A percentile compares a stretch with the other conserved stretches of the same genome.
Evolutionary conservation across 2,113 vertebrate species (phyloP).

Genomic region (human): DNA sequence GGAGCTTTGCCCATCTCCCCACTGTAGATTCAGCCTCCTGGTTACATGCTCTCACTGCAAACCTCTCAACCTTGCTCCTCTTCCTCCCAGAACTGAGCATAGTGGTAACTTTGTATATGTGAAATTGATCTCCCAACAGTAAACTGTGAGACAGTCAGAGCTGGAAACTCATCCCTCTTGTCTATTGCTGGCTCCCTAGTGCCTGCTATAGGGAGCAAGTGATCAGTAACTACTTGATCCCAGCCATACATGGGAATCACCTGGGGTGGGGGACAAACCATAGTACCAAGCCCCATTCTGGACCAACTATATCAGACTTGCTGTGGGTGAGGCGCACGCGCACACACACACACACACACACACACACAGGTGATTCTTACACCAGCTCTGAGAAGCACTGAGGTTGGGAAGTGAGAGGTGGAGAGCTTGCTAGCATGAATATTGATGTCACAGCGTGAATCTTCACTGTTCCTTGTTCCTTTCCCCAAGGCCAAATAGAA

Average conservation of each 20-base stretch:
- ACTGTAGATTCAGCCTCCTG: neutral
- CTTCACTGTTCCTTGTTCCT: neutral
- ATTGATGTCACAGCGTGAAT: neutral
- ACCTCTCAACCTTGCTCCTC: neutral
- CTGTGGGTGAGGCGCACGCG: neutral
- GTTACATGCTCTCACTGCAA: neutral
- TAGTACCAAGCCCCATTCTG: neutral
- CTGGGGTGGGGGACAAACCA: neutral
- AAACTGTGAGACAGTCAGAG: neutral
- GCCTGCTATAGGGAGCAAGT: neutral
- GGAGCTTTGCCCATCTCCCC: neutral
- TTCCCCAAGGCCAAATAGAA: neutral
- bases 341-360: too few species aligned
- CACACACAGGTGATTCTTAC: neutral
- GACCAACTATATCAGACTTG: neutral
- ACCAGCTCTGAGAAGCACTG: neutral
- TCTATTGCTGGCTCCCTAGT: neutral
- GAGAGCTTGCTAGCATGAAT: neutral
- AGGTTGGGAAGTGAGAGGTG: too few species aligned
- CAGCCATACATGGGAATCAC: neutral
- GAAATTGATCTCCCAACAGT: neutral
- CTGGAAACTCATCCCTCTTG: neutral
- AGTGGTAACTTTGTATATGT: neutral
- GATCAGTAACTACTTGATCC: neutral
- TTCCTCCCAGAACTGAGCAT: neutral